Evolutionary conservation across 1,140 invertebrate genomes (phyloP).

Genomic region (Palaemon carinicauda): DNA sequence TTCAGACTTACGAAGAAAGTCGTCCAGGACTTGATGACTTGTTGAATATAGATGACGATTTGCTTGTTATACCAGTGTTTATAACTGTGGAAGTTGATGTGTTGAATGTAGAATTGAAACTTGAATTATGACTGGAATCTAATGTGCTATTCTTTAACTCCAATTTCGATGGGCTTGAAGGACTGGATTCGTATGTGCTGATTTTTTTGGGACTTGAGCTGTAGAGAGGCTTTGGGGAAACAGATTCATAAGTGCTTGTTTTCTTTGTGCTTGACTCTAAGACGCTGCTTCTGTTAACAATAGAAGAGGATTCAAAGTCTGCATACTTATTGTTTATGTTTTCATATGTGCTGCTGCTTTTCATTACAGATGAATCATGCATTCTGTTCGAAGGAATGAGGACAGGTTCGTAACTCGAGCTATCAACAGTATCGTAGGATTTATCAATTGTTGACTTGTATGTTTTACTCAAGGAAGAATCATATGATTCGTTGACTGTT

Average conservation of each 20-base stretch:
- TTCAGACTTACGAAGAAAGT: constrained; percentile 33
- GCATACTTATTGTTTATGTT: constrained; percentile 36
- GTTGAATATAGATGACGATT: constrained; percentile 16
- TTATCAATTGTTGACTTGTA: too few species aligned
- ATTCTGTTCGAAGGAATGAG: not conserved
- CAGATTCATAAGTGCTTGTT: constrained; percentile 1
- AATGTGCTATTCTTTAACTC: not conserved
- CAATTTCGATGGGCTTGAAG: constrained; percentile 12
- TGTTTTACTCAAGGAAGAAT: not conserved
- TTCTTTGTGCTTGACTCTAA: constrained; percentile 28
- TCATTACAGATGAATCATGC: constrained; percentile 1
- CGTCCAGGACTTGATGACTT: constrained; percentile 40
- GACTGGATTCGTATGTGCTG: constrained; percentile 15
- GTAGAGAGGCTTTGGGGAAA: constrained; percentile 12
- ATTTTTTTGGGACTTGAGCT: constrained; percentile 31
- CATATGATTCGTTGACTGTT: not conserved
- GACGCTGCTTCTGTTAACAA: constrained; percentile 31
- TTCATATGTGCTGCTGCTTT: constrained; percentile 33
- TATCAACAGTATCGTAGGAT: too few species aligned
- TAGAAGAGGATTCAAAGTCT: constrained; percentile 25
- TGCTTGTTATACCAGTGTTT: constrained; percentile 39
- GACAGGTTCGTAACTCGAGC: too few species aligned
- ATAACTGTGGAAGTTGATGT: constrained; percentile 48
- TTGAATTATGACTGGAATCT: constrained; percentile 39
- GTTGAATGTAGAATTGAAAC: constrained; percentile 47